phyloP scores from a whole-genome alignment of 2,888 invertebrate genomes.

The Drosophila diplacantha region DNA sequence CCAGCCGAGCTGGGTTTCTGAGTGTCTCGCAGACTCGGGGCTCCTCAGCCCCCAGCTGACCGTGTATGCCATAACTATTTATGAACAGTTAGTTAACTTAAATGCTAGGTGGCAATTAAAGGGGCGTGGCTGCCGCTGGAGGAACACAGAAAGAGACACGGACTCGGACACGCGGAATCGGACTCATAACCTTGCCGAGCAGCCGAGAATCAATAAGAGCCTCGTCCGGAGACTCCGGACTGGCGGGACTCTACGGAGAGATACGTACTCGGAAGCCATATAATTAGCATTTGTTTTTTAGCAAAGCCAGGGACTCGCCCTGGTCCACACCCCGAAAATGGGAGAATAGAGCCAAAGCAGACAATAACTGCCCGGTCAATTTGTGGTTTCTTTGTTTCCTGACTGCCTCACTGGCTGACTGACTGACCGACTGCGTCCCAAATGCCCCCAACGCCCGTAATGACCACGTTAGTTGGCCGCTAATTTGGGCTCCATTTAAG shows the following conservation, averaged over 20 bases:
- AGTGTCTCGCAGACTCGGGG: slow-evolving; percentile 13
- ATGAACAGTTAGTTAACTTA: slow-evolving; percentile 73
- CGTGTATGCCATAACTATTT: slow-evolving; percentile 74
- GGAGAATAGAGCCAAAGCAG: slow-evolving; percentile 11
- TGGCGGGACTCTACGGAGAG: slow-evolving; percentile 2
- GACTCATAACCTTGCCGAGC: slow-evolving; percentile 62
- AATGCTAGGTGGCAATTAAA: slow-evolving; percentile 73
- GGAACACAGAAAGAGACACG: slow-evolving; percentile 18
- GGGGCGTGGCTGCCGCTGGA: slow-evolving; percentile 58
- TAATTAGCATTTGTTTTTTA: slow-evolving; percentile 68
- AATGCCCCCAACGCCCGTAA: slow-evolving; percentile 28
- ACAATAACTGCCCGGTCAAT: slow-evolving; percentile 38
- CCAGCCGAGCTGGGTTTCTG: slow-evolving; percentile 29
- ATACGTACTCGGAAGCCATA: slow-evolving; percentile 53
- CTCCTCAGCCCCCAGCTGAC: slow-evolving; percentile 38
- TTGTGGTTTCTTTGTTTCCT: slow-evolving; percentile 55
- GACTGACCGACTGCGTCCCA: slow-evolving; percentile 37
- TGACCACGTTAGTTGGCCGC: slow-evolving; percentile 51
- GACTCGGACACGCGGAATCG: slow-evolving; percentile 16
- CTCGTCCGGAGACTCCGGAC: slow-evolving; percentile 20
- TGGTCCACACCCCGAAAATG: slow-evolving; percentile 65
- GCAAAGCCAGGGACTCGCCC: slow-evolving; percentile 59
- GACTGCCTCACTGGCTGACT: slow-evolving; percentile 38
- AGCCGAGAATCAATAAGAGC: slow-evolving; percentile 55
- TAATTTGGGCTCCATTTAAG: slow-evolving; percentile 59